Percentiles rank a stretch among this genome's conserved stretches.
These are phyloP conservation scores for Lateolabrax maculatus DNA, from an alignment of 2,797 vertebrate genomes.

Conservation along the genomic window DNA sequence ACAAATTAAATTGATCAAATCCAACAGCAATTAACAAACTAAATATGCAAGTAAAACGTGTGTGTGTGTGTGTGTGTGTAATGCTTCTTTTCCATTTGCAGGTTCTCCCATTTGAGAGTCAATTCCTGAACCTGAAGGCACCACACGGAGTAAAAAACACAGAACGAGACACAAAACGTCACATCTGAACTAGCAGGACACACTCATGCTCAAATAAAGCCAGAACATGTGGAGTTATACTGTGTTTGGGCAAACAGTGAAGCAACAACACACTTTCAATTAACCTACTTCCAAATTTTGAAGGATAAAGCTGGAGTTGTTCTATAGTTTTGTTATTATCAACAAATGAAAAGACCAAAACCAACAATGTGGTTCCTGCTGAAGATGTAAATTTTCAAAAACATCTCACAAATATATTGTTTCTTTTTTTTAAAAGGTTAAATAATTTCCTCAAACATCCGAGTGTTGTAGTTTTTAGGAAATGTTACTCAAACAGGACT, in stretches of 20 bases:
- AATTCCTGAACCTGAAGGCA: conserved; percentile 19
- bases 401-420: neutral
- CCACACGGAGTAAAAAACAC: neutral
- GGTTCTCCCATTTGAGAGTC: neutral
- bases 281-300: conserved; percentile 5
- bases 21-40: neutral
- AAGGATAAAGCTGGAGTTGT: neutral
- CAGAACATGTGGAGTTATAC: conserved; percentile 7
- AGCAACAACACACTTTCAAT: neutral
- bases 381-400: neutral
- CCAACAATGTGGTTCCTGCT: neutral
- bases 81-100: neutral
- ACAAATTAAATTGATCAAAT: conserved; percentile 17
- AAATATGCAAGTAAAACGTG: neutral
- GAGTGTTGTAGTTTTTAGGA: neutral
- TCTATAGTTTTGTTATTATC: neutral
- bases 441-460: neutral
- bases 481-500: neutral
- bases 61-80: conserved; percentile 1
- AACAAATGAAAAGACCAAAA: neutral
- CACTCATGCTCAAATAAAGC: conserved; percentile 34
- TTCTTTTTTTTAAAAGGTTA: neutral
- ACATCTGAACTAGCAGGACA: conserved; percentile 15
- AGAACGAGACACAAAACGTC: conserved; percentile 29
- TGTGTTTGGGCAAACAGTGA: conserved; percentile 13